Conservation (phyloP, 2,113 vertebrate genomes). For the Coturnix japonica region DNA sequence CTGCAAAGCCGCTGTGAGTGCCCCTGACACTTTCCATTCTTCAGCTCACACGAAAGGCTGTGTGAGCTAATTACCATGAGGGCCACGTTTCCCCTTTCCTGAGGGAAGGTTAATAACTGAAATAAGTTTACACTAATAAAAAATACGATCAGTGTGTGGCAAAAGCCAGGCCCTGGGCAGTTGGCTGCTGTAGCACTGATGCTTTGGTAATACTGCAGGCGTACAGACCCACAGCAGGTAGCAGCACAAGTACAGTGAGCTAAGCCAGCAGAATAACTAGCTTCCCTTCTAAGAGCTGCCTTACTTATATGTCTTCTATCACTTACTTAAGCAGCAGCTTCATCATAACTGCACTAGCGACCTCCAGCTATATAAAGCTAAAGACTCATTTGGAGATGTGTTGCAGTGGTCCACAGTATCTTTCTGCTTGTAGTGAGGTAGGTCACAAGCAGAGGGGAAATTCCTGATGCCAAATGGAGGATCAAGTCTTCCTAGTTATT, state of each 20-base stretch:
- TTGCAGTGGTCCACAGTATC: not conserved
- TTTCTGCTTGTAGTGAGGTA: not conserved
- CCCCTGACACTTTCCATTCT: conserved; percentile 12
- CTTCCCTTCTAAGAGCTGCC: not conserved
- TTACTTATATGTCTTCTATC: not conserved
- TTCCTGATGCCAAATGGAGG: not conserved
- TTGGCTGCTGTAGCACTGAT: not conserved
- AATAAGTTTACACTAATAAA: conserved; percentile 11
- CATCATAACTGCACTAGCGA: not conserved
- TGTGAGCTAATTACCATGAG: not conserved
- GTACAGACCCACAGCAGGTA: not conserved
- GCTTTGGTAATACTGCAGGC: not conserved
- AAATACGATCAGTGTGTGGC: not conserved
- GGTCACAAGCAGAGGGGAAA: not conserved
- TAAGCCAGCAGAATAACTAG: not conserved
- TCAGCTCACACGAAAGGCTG: not conserved
- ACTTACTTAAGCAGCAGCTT: not conserved
- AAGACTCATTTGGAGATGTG: not conserved
- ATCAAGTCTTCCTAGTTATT: not conserved
- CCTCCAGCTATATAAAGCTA: not conserved
- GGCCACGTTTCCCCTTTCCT: conserved; percentile 10
- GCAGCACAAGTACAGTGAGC: not conserved
- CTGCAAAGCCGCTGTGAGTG: not conserved
- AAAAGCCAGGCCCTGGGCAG: not conserved
- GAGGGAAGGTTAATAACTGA: conserved; percentile 48